Conservation (phyloP, 1,140 invertebrate species). For the Arion vulgaris region DNA sequence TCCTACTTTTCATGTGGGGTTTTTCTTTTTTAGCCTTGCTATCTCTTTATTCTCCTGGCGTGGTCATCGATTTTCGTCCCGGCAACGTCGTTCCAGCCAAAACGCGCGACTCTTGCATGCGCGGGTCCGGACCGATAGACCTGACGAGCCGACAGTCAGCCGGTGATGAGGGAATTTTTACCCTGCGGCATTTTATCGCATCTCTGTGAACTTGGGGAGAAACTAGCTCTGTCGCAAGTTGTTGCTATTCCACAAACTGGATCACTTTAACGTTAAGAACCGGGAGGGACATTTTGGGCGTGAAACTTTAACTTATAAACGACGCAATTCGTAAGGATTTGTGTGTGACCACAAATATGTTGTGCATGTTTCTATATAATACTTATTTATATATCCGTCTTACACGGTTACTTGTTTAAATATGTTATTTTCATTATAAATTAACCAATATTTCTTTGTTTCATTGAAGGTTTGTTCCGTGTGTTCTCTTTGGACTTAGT, state of each 20-base stretch:
- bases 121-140: not conserved
- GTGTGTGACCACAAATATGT: not conserved
- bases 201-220: conserved; percentile 15
- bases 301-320: not conserved
- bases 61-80: not conserved
- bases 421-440: too few relatives aligned
- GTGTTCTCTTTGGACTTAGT: too few relatives aligned
- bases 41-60: not conserved
- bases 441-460: too few relatives aligned
- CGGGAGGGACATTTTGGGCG: not conserved
- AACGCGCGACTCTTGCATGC: conserved; percentile 1
- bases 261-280: not conserved
- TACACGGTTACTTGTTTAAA: too few relatives aligned
- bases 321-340: not conserved
- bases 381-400: too few relatives aligned
- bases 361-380: too few relatives aligned
- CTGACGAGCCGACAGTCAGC: conserved; percentile 2
- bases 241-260: not conserved
- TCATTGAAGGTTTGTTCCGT: too few relatives aligned
- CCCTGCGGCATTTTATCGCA: conserved; percentile 4
- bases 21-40: not conserved
- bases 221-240: not conserved
- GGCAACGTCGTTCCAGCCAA: not conserved
- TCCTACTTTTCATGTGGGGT: not conserved
- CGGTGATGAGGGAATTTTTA: conserved; percentile 16